These are phyloP conservation scores for Schlechtendalia chinensis DNA, from an alignment of 1,140 invertebrate genomes.

Conservation along the genomic window DNA sequence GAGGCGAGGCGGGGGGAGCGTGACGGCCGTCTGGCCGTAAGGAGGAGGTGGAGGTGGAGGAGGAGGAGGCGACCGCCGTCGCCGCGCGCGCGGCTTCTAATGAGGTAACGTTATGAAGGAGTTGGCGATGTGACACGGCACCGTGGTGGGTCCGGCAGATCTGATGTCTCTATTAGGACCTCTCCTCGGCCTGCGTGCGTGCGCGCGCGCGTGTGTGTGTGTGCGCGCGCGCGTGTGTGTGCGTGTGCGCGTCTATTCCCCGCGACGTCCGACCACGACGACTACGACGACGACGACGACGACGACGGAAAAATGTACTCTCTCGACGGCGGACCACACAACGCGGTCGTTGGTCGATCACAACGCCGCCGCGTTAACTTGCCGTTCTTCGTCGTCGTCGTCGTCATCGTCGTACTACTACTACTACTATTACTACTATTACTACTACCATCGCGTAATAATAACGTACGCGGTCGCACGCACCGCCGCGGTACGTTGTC, in stretches of 20 bases:
- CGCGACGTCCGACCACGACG: slow-evolving; percentile 25
- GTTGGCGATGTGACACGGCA: slow-evolving; percentile 50
- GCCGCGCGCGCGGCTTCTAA: slow-evolving; percentile 40
- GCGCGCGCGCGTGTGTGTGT: not conserved
- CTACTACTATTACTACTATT: not conserved
- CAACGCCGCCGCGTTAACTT: slow-evolving; percentile 45
- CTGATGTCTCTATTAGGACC: slow-evolving; percentile 51
- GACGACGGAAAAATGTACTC: slow-evolving; percentile 29
- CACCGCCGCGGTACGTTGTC: no score
- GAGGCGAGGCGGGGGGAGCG: not conserved
- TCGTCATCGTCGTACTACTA: not conserved
- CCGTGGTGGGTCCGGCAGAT: slow-evolving; percentile 50
- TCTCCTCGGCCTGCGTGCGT: not conserved
- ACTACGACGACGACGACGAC: slow-evolving; percentile 7
- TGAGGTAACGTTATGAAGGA: slow-evolving; percentile 50
- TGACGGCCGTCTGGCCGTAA: not conserved
- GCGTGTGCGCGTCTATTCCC: not conserved
- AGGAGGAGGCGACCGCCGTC: not conserved
- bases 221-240: not conserved
- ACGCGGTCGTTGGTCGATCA: slow-evolving; percentile 50
- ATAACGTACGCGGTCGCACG: no score
- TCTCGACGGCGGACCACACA: slow-evolving; percentile 44
- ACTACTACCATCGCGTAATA: no score
- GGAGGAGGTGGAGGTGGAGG: not conserved
- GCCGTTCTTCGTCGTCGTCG: slow-evolving; percentile 31